Conservation (phyloP, 1,140 invertebrate species). For the Formica selysi region DNA sequence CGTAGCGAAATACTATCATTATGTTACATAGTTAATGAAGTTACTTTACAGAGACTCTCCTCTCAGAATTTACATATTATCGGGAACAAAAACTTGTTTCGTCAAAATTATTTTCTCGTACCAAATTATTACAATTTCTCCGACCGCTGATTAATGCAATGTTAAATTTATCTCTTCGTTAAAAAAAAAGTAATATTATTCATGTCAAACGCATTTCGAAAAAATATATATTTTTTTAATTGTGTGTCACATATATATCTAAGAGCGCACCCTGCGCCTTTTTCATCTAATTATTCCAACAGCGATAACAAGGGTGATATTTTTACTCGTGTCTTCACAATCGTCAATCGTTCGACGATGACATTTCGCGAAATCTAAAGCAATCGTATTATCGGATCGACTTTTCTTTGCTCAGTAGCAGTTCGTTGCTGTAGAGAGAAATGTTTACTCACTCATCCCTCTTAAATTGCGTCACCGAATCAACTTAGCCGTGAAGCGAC, state of each 20-base stretch:
- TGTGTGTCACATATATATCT: background rate
- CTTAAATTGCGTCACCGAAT: conserved; percentile 50
- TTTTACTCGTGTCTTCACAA: background rate
- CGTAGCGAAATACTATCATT: conserved; percentile 8
- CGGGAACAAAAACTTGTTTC: conserved; percentile 9
- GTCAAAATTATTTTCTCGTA: background rate
- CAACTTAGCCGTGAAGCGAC: conserved; percentile 51
- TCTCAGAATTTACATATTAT: conserved; percentile 10
- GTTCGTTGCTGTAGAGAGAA: conserved; percentile 31
- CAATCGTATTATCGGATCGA: conserved; percentile 35
- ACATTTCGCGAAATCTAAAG: conserved; percentile 34
- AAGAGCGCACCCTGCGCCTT: background rate
- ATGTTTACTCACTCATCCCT: conserved; percentile 40
- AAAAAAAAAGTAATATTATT: background rate
- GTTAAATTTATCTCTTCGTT: background rate
- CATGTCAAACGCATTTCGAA: background rate
- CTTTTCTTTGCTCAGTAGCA: background rate
- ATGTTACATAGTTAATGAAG: conserved; percentile 17
- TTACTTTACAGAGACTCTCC: conserved; percentile 19
- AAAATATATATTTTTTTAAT: background rate
- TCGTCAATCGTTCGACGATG: conserved; percentile 25
- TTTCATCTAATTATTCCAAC: background rate
- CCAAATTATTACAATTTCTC: background rate
- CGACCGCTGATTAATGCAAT: background rate
- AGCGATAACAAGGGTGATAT: background rate